These are phyloP conservation scores for Lacanobia wlatinum DNA, from an alignment of 2,888 invertebrate species.

Conservation along the genomic window DNA sequence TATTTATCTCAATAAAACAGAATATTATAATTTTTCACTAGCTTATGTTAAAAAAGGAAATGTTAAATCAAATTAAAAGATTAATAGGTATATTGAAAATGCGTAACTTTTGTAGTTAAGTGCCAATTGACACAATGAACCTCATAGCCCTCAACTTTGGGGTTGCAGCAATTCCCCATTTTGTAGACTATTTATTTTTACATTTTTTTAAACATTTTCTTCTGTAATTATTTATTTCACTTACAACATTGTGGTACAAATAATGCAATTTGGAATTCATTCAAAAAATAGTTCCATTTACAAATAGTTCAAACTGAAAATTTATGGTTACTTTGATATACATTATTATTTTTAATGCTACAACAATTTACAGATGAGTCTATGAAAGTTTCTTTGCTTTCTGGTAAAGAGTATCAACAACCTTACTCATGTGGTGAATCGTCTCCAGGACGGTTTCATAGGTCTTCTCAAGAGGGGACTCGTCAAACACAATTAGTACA, in stretches of 20 bases:
- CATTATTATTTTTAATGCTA: slow-evolving; percentile 86
- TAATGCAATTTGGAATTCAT: slow-evolving; percentile 81
- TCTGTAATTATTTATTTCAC: slow-evolving; percentile 73
- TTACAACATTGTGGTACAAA: slow-evolving; percentile 77
- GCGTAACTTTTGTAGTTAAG: slow-evolving; percentile 73
- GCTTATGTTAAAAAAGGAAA: slow-evolving; percentile 85
- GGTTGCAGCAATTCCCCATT: slow-evolving; percentile 75
- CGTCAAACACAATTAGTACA: slow-evolving; percentile 99
- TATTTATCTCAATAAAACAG: slow-evolving; percentile 89
- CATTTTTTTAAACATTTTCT: slow-evolving; percentile 71
- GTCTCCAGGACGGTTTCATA: slow-evolving; percentile 99
- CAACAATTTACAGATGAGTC: slow-evolving; percentile 85
- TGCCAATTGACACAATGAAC: slow-evolving; percentile 60
- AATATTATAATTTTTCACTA: slow-evolving; percentile 89
- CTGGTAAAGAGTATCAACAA: slow-evolving; percentile 99
- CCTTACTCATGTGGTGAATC: slow-evolving; percentile 99
- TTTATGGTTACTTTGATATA: slow-evolving; percentile 87
- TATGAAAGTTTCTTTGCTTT: slow-evolving; percentile 99
- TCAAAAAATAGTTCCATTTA: slow-evolving; percentile 87
- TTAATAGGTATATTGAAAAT: slow-evolving; percentile 81
- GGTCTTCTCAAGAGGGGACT: slow-evolving; percentile 98
- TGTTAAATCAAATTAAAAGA: slow-evolving; percentile 79
- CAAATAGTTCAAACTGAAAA: slow-evolving; percentile 84
- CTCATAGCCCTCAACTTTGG: slow-evolving; percentile 57
- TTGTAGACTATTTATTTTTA: slow-evolving; percentile 64